phyloP scores from a whole-genome alignment of 1,140 invertebrate species.

The Tribolium madens region DNA sequence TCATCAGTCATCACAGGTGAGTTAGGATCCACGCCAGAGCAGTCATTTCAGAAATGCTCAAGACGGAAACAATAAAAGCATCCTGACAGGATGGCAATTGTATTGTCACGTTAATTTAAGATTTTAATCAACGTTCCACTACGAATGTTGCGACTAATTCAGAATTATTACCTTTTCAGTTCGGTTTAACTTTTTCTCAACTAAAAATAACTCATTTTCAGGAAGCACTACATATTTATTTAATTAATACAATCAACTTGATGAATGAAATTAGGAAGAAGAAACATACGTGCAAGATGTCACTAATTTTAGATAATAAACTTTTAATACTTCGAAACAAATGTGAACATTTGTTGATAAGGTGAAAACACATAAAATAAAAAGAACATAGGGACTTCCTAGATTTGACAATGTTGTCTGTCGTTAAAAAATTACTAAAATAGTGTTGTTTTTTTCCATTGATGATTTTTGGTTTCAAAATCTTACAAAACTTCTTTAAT shows the following conservation, averaged over 20 bases:
- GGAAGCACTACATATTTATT: conserved; percentile 13
- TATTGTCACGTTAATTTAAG: conserved; percentile 20
- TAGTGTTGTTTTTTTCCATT: no score
- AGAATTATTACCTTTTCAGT: not conserved
- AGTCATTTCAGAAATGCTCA: not conserved
- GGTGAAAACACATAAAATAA: not conserved
- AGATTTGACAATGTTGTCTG: no score
- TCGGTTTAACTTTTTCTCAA: not conserved
- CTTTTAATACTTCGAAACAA: not conserved
- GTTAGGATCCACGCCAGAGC: not conserved
- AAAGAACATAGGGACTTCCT: no score
- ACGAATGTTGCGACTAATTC: not conserved
- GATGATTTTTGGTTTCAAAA: no score
- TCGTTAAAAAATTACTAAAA: no score
- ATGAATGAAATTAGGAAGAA: conserved; percentile 9
- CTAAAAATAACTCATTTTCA: conserved; percentile 28
- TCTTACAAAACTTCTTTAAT: no score
- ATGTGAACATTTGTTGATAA: not conserved
- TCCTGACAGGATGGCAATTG: conserved; percentile 10
- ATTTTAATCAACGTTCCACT: conserved; percentile 24
- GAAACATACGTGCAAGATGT: conserved; percentile 9
- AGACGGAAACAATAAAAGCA: conserved; percentile 21
- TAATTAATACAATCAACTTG: conserved; percentile 25
- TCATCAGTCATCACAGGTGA: not conserved
- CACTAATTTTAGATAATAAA: conserved; percentile 31